phyloP scores from a whole-genome alignment of 2,888 invertebrate genomes.

The Rhaphigaster nebulosa region DNA sequence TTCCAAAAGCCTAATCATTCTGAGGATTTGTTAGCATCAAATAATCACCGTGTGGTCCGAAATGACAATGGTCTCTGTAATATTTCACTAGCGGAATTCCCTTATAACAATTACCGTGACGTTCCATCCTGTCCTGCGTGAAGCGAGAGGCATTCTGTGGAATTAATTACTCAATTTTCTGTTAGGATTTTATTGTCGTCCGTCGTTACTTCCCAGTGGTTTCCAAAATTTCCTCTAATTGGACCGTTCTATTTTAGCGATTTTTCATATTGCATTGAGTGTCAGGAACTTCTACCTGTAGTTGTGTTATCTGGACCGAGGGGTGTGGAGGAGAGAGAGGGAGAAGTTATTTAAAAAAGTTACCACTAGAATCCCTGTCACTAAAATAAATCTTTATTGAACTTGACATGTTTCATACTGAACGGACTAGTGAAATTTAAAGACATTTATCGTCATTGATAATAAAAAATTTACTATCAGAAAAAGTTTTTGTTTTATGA shows the following conservation, averaged over 20 bases:
- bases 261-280: neutral
- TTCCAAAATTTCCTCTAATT: neutral
- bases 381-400: neutral
- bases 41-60: neutral
- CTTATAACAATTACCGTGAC: neutral
- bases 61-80: neutral
- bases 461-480: neutral
- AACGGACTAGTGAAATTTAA: neutral
- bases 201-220: neutral
- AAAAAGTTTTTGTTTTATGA: neutral
- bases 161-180: neutral
- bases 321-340: too few species aligned
- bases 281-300: too few species aligned
- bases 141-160: neutral
- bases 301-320: too few species aligned
- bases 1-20: neutral
- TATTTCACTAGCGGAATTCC: conserved; percentile 12
- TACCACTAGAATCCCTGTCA: too few species aligned
- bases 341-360: too few species aligned
- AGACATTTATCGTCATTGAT: neutral
- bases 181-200: neutral
- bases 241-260: neutral
- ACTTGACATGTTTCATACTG: neutral
- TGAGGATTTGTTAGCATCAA: neutral
- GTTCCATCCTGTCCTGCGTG: neutral